These are phyloP conservation scores for Meriones psammophilus DNA, from an alignment of 2,797 vertebrate species.

Conservation along the genomic window DNA sequence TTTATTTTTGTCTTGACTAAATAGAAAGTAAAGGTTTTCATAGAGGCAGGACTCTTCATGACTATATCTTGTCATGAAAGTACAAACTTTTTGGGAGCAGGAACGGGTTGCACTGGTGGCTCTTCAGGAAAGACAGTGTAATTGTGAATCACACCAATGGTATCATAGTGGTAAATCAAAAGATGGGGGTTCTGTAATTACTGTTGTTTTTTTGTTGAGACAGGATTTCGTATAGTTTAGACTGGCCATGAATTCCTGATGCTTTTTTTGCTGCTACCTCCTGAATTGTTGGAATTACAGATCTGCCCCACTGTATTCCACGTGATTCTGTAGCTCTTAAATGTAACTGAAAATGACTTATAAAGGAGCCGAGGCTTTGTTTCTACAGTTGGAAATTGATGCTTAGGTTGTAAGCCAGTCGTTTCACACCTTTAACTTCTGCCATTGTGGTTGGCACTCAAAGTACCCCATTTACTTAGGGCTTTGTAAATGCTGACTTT, in stretches of 20 bases:
- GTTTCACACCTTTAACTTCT: conserved; percentile 10
- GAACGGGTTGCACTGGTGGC: not conserved
- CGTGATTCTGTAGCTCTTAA: conserved; percentile 1
- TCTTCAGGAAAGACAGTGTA: not conserved
- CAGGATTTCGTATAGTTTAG: not conserved
- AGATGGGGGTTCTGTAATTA: not conserved
- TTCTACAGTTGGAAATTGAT: conserved; percentile 34
- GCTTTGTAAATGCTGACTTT: not conserved
- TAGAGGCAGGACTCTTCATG: not conserved
- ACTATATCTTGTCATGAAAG: not conserved
- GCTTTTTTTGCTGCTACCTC: not conserved
- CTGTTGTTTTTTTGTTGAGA: not conserved
- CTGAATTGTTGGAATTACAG: not conserved
- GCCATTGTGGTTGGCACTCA: not conserved
- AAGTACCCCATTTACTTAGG: conserved; percentile 13
- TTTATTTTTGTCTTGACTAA: conserved; percentile 25
- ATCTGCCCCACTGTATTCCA: too few relatives aligned
- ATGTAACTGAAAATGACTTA: conserved; percentile 19
- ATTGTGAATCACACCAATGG: not conserved
- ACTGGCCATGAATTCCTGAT: not conserved
- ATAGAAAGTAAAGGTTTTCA: conserved; percentile 16
- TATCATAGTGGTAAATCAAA: not conserved
- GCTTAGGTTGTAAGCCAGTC: not conserved
- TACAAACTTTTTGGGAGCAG: not conserved
- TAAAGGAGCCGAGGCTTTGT: not conserved